Percentiles rank a stretch among this genome's conserved stretches.
These are phyloP conservation scores for Cybosia mesomella DNA, from an alignment of 2,888 invertebrate genomes.

Conservation along the genomic window DNA sequence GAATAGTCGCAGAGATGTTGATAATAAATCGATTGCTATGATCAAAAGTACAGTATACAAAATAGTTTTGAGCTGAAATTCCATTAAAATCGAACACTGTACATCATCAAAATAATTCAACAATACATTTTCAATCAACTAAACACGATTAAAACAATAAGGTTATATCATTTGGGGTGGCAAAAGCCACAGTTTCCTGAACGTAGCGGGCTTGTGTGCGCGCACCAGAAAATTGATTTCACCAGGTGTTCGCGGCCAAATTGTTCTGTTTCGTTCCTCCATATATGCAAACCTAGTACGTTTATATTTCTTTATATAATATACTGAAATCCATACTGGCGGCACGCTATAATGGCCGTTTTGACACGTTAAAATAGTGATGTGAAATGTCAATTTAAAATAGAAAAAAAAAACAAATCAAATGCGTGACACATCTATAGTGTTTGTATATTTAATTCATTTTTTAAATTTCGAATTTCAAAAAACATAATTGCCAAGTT, in stretches of 20 bases:
- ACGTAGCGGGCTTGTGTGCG: conserved; percentile 48
- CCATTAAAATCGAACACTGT: neutral
- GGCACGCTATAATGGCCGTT: too few species aligned
- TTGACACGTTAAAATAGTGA: too few species aligned
- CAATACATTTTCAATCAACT: conserved; percentile 32
- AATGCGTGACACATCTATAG: too few species aligned
- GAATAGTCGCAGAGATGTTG: too few species aligned
- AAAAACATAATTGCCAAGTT: too few species aligned
- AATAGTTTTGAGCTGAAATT: neutral
- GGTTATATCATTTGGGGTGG: conserved; percentile 24
- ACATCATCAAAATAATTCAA: conserved; percentile 11
- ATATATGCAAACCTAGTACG: neutral
- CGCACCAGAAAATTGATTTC: conserved; percentile 69
- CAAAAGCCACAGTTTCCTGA: conserved; percentile 17
- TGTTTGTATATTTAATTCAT: too few species aligned
- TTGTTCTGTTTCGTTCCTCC: conserved; percentile 46
- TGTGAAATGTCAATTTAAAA: too few species aligned
- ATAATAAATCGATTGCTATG: too few species aligned
- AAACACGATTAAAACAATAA: conserved; percentile 34
- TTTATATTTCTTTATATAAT: neutral
- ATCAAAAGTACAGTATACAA: too few species aligned
- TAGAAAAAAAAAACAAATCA: too few species aligned
- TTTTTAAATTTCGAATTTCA: too few species aligned
- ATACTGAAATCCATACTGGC: neutral
- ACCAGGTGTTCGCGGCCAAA: conserved; percentile 61